These are phyloP conservation scores for Lagopus muta DNA, from an alignment of 2,113 vertebrate genomes.

Conservation along the genomic window DNA sequence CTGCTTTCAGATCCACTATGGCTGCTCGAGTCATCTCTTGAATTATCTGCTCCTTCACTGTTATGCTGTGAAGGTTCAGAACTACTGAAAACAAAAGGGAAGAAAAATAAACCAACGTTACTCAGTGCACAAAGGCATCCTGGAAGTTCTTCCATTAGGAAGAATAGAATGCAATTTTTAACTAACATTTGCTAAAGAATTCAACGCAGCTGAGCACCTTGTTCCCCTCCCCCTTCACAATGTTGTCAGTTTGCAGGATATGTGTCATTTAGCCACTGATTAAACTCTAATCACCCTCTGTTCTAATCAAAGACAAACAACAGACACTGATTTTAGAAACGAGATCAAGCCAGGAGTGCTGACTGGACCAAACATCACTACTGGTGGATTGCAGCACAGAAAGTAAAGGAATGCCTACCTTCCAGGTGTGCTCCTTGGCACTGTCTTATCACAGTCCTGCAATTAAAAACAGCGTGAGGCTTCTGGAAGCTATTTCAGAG, in stretches of 20 bases:
- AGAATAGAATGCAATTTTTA: neutral
- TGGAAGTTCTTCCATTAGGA: neutral
- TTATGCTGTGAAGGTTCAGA: conserved; percentile 88
- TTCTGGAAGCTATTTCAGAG: conserved; percentile 17
- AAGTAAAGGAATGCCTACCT: conserved; percentile 77
- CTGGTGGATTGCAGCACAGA: too few relatives aligned
- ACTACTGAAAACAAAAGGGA: conserved; percentile 68
- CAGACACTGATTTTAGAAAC: neutral
- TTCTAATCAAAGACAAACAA: neutral
- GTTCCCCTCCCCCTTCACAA: neutral
- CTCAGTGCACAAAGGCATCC: neutral
- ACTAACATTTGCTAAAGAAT: neutral
- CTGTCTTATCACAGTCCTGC: conserved; percentile 91
- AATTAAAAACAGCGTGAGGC: conserved; percentile 47
- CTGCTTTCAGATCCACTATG: conserved; percentile 98
- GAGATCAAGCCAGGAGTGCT: neutral
- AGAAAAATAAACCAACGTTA: neutral
- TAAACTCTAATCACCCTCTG: neutral
- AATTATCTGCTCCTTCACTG: conserved; percentile 91
- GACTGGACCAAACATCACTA: neutral
- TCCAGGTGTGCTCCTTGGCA: conserved; percentile 90
- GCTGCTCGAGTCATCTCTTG: conserved; percentile 95
- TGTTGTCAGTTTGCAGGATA: neutral
- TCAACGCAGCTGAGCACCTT: neutral
- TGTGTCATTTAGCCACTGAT: neutral